Conservation (phyloP, 1,140 invertebrate genomes). For the Thaumatotibia leucotreta region DNA sequence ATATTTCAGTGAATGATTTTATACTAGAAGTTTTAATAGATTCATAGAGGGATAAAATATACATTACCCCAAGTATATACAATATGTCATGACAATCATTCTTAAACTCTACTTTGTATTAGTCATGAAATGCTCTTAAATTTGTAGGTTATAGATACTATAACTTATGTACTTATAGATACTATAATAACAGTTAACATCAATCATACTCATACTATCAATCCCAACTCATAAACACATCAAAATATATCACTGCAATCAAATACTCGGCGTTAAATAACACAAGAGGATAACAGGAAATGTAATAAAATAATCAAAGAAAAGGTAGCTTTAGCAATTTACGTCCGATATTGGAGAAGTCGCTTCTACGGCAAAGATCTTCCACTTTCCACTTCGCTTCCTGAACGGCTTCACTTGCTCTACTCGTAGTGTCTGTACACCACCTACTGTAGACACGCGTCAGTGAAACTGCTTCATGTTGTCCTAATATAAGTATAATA, state of each 20-base stretch:
- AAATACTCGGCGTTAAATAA: not conserved
- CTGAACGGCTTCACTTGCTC: conserved; percentile 53
- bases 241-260: conserved; percentile 4
- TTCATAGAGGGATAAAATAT: not conserved
- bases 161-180: not conserved
- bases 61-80: not conserved
- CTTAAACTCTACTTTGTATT: not conserved
- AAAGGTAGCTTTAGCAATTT: conserved; percentile 13
- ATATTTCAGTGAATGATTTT: conserved; percentile 13
- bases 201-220: not conserved
- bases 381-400: conserved; percentile 47
- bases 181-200: not conserved
- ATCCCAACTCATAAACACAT: conserved; percentile 9
- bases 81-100: not conserved
- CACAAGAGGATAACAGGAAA: not conserved
- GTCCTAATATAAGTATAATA: conserved; percentile 1
- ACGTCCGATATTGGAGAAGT: conserved; percentile 21
- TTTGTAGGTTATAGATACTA: no score
- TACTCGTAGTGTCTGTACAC: conserved; percentile 15
- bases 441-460: conserved; percentile 3
- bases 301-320: conserved; percentile 10
- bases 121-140: conserved; percentile 1
- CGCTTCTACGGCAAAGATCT: conserved; percentile 47
- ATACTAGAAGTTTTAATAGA: conserved; percentile 4
- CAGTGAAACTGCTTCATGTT: conserved; percentile 13